These are phyloP conservation scores for Hesperophylax magnus DNA, from an alignment of 1,140 invertebrate genomes.

Conservation along the genomic window DNA sequence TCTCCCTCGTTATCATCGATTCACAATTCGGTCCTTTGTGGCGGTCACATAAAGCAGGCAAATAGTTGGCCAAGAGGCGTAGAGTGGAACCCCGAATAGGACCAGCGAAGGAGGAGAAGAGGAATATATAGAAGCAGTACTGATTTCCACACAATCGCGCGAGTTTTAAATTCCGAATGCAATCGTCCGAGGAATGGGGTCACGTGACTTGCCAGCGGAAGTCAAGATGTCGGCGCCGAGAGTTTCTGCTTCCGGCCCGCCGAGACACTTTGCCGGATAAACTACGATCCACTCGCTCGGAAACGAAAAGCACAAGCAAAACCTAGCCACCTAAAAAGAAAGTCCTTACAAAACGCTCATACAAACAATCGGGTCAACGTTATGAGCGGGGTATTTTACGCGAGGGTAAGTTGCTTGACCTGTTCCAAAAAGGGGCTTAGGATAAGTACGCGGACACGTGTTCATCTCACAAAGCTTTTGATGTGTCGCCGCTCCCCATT, in stretches of 20 bases:
- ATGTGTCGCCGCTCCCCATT: constrained; percentile 5
- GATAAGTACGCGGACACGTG: constrained; percentile 35
- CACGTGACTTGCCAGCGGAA: constrained; percentile 38
- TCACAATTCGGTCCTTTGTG: not conserved
- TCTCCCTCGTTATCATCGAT: not conserved
- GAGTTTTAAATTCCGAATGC: constrained; percentile 40
- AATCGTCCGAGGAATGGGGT: constrained; percentile 38
- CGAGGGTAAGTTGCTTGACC: not conserved
- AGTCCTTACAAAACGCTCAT: not conserved
- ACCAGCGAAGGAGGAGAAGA: not conserved
- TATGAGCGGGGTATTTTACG: too few species aligned
- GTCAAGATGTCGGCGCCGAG: constrained; percentile 37
- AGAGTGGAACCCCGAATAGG: not conserved
- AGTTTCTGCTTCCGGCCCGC: constrained; percentile 33
- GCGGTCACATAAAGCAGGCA: not conserved
- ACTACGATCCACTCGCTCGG: constrained; percentile 3
- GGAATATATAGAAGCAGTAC: not conserved
- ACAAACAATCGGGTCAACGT: too few species aligned
- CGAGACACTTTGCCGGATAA: constrained; percentile 39
- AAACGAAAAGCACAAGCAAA: not conserved
- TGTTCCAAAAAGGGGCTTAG: constrained; percentile 4
- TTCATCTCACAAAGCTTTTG: constrained; percentile 36
- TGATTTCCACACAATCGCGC: constrained; percentile 19
- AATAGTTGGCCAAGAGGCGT: not conserved
- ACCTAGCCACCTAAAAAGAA: not conserved